phyloP scores from a whole-genome alignment of 2,888 invertebrate species.

The Drosophila neonasuta region DNA sequence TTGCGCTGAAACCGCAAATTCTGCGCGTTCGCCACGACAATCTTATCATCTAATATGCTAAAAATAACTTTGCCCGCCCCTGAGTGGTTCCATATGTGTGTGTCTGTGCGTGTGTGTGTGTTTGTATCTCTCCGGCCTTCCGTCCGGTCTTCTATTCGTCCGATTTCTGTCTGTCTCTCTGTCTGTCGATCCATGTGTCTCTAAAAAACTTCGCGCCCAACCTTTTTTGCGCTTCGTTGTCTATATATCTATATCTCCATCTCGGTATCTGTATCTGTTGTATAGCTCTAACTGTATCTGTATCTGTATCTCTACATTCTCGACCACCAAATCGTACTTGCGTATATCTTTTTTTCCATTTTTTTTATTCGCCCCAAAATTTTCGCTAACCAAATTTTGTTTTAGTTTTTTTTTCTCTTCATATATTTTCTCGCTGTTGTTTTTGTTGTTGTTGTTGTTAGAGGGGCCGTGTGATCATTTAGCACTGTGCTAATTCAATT shows the following conservation, averaged over 20 bases:
- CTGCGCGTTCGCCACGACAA: slow-evolving; percentile 67
- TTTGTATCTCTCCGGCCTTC: slow-evolving; percentile 5
- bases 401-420: slow-evolving; percentile 32
- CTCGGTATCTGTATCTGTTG: slow-evolving; percentile 1
- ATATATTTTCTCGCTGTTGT: slow-evolving; percentile 17
- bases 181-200: slow-evolving; percentile 26
- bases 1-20: slow-evolving; percentile 64
- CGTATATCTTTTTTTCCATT: slow-evolving; percentile 16
- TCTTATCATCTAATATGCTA: slow-evolving; percentile 73
- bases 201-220: slow-evolving; percentile 60
- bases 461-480: slow-evolving; percentile 80
- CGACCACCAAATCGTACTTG: slow-evolving; percentile 36
- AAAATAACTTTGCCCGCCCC: slow-evolving; percentile 67
- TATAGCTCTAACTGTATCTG: slow-evolving; percentile 31
- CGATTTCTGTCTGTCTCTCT: slow-evolving; percentile 2
- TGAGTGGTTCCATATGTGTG: slow-evolving; percentile 46
- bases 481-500: slow-evolving; percentile 78
- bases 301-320: slow-evolving; percentile 30
- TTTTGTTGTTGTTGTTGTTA: slow-evolving; percentile 53
- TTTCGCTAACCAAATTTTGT: slow-evolving; percentile 60
- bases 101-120: slow-evolving; percentile 26
- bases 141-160: slow-evolving; percentile 12
- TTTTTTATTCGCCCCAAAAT: slow-evolving; percentile 37
- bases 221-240: slow-evolving; percentile 44
- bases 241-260: slow-evolving; percentile 18